phyloP scores from a whole-genome alignment of 2,113 vertebrate genomes.

The Pelusios castaneus region DNA sequence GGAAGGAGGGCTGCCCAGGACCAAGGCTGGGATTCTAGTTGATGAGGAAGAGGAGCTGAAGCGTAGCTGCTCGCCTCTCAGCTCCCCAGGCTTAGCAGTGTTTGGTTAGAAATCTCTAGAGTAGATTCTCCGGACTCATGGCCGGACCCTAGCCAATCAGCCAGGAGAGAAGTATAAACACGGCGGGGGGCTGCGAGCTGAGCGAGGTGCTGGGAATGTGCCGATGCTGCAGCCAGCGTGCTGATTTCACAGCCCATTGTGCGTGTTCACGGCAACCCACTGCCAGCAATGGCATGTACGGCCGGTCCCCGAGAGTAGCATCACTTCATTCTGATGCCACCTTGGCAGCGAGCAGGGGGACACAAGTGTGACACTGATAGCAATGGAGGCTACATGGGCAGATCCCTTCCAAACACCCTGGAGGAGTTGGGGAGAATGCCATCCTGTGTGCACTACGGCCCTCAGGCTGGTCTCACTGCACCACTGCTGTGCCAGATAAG shows the following conservation, averaged over 20 bases:
- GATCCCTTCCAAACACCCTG: not conserved
- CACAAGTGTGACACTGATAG: not conserved
- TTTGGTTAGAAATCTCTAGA: conserved; percentile 48
- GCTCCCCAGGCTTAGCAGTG: conserved; percentile 12
- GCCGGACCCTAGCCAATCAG: conserved; percentile 64
- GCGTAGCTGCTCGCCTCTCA: not conserved
- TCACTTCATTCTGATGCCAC: not conserved
- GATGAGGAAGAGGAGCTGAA: not conserved
- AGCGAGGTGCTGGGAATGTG: conserved; percentile 65
- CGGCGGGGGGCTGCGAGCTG: conserved; percentile 24
- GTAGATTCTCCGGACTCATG: conserved; percentile 32
- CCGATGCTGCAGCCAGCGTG: conserved; percentile 54
- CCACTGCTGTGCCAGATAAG: rapidly evolving
- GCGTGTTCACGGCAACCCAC: not conserved
- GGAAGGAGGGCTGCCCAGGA: not conserved
- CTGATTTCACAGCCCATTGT: conserved; percentile 51
- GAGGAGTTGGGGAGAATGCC: not conserved
- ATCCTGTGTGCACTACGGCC: not conserved
- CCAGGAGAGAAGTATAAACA: conserved; percentile 59
- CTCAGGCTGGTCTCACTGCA: not conserved
- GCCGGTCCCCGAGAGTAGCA: not conserved
- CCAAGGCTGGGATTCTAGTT: not conserved
- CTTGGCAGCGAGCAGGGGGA: too few species aligned
- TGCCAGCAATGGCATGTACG: not conserved
- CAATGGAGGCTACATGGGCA: not conserved